Evolutionary conservation across 2,888 invertebrate genomes (phyloP).

Genomic region (Pinctada fucata): DNA sequence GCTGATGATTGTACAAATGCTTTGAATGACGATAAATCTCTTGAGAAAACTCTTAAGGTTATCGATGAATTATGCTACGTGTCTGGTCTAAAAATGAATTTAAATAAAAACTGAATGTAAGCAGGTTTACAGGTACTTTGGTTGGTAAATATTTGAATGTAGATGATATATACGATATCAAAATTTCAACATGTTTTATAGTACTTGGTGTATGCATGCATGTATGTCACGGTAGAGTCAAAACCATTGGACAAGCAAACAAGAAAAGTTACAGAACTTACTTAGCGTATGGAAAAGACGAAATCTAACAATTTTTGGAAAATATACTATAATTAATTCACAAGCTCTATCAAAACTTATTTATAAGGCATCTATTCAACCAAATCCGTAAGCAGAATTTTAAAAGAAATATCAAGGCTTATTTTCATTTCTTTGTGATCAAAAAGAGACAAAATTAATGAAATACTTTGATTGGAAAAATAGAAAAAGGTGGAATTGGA

Average conservation of each 20-base stretch:
- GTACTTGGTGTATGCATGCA: background rate
- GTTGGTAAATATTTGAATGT: background rate
- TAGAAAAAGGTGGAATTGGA: background rate
- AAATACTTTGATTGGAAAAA: background rate
- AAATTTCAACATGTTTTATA: background rate
- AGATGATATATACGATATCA: background rate
- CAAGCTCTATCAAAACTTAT: background rate
- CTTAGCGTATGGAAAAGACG: background rate
- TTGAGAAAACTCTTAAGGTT: background rate
- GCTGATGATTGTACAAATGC: conserved; percentile 6
- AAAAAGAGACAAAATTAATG: conserved; percentile 6
- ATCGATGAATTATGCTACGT: background rate
- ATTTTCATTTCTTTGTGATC: background rate
- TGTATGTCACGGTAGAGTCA: background rate
- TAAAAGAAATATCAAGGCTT: background rate
- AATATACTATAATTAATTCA: background rate
- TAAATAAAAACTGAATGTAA: background rate
- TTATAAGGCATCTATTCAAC: background rate
- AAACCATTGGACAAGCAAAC: conserved; percentile 9
- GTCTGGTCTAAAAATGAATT: background rate
- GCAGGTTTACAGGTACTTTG: background rate
- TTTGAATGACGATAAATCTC: background rate
- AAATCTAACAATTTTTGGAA: background rate
- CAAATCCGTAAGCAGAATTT: background rate
- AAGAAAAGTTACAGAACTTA: background rate